phyloP scores from a whole-genome alignment of 2,113 vertebrate genomes.

The Collichthys lucidus region DNA sequence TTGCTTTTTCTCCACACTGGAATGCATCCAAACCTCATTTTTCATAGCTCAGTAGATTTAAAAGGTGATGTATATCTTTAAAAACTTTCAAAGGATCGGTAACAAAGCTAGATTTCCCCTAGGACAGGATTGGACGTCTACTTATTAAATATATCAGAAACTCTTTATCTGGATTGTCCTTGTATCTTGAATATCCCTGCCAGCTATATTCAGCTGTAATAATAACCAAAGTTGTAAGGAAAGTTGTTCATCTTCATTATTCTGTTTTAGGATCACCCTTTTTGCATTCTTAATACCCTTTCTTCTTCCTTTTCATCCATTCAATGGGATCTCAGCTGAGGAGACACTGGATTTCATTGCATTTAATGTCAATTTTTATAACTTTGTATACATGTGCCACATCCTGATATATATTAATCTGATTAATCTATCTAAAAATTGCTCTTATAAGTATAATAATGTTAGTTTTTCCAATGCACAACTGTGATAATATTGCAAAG shows the following conservation, averaged over 20 bases:
- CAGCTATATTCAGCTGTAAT: neutral
- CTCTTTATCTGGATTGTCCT: neutral
- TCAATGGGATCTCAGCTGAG: neutral
- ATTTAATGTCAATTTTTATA: neutral
- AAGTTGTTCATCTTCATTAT: neutral
- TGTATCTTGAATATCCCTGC: neutral
- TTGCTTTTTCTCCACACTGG: conserved; percentile 4
- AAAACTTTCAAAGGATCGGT: conserved; percentile 1
- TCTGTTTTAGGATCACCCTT: neutral
- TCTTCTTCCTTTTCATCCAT: neutral
- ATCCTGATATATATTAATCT: neutral
- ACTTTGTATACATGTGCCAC: neutral
- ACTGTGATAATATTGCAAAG: neutral
- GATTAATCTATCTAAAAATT: neutral
- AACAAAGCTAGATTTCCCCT: neutral
- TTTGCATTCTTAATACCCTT: neutral
- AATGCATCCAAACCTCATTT: conserved; percentile 22
- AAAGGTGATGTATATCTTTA: neutral
- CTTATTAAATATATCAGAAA: neutral
- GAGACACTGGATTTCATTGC: neutral
- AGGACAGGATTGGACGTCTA: neutral
- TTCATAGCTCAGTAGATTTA: neutral
- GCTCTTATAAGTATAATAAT: neutral
- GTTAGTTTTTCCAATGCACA: neutral
- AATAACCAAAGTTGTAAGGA: too few relatives aligned